Conservation (phyloP, 2,113 vertebrate species). For the Copsychus sechellarum region DNA sequence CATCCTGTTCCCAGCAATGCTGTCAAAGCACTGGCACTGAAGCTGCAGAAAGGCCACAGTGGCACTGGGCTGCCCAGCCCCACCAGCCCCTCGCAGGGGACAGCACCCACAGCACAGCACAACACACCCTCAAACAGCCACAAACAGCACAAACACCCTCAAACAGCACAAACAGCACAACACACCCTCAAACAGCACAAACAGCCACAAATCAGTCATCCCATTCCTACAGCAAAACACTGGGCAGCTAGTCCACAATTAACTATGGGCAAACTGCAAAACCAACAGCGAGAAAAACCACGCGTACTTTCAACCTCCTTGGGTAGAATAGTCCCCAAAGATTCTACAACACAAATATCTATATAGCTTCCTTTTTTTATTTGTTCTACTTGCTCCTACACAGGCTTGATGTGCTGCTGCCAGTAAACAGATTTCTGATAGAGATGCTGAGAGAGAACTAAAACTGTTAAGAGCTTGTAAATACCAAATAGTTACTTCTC, state of each 20-base stretch:
- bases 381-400: background rate
- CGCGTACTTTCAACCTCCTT: rapidly evolving
- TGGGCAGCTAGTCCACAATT: background rate
- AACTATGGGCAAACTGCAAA: background rate
- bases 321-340: background rate
- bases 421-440: conserved; percentile 5
- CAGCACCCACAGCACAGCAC: no score
- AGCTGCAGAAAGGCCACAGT: no score
- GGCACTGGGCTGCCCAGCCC: no score
- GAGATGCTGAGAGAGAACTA: conserved; percentile 17
- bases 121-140: no score
- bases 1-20: no score
- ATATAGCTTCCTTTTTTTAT: background rate
- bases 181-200: background rate
- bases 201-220: rapidly evolving
- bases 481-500: conserved; percentile 55
- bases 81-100: no score
- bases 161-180: no score
- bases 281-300: background rate
- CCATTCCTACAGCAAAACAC: background rate
- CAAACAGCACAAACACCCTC: no score
- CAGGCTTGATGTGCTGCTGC: background rate
- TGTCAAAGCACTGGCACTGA: no score
- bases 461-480: conserved; percentile 53
- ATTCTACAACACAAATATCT: background rate